Evolutionary conservation across 2,888 invertebrate species (phyloP).

Genomic region (Leptopilina drosophilae): DNA sequence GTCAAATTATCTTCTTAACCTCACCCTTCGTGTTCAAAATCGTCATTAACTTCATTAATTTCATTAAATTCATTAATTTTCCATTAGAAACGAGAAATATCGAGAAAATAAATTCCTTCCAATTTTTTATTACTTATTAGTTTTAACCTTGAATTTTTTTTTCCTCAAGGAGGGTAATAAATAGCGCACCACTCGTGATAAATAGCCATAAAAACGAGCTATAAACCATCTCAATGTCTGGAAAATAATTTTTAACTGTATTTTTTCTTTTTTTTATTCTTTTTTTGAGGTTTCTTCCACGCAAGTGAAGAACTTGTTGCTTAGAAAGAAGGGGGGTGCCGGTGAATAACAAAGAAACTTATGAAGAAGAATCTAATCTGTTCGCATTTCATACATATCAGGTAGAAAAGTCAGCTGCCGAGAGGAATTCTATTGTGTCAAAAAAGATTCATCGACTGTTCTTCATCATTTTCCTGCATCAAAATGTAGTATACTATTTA

Average conservation of each 20-base stretch:
- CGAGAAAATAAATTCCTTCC: not conserved
- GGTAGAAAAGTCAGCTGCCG: slow-evolving; percentile 50
- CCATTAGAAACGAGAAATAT: too few relatives aligned
- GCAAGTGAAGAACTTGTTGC: too few relatives aligned
- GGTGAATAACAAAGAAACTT: not conserved
- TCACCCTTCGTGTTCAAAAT: not conserved
- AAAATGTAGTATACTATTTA: not conserved
- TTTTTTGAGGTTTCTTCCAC: not conserved
- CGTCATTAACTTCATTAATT: not conserved
- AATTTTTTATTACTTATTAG: not conserved
- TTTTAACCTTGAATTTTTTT: not conserved
- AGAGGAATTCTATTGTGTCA: slow-evolving; percentile 57
- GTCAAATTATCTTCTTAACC: slow-evolving; percentile 8
- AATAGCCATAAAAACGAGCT: not conserved
- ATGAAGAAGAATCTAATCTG: slow-evolving; percentile 1
- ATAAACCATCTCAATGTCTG: not conserved
- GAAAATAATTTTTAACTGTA: slow-evolving; percentile 8
- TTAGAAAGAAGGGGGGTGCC: not conserved
- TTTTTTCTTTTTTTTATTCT: not conserved
- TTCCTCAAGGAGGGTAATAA: not conserved
- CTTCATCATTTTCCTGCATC: not conserved
- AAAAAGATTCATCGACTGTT: slow-evolving; percentile 53
- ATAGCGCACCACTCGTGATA: not conserved
- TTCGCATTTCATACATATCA: slow-evolving; percentile 12
- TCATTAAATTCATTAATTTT: too few relatives aligned